These are phyloP conservation scores for Andinoacara biseriatus DNA, from an alignment of 2,113 vertebrate species.

Conservation along the genomic window DNA sequence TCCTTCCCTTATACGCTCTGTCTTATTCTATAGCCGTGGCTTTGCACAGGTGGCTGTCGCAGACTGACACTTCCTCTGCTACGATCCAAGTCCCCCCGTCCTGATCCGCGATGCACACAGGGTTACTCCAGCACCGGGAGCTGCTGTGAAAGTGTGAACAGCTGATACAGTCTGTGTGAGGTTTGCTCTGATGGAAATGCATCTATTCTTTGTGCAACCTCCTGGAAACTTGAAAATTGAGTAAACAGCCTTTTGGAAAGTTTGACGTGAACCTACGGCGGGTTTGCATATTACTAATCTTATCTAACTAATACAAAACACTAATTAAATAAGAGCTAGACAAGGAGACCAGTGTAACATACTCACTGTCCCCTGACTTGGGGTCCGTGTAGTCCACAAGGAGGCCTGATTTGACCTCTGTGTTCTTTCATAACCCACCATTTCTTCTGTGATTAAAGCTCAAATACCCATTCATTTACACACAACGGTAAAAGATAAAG, in stretches of 20 bases:
- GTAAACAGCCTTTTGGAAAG: slow-evolving; percentile 41
- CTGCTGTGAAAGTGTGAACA: slow-evolving; percentile 44
- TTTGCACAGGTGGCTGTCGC: slow-evolving; percentile 39
- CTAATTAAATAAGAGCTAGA: slow-evolving; percentile 29
- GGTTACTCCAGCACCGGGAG: slow-evolving; percentile 30
- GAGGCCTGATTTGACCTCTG: slow-evolving; percentile 13
- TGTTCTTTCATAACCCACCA: slow-evolving; percentile 9
- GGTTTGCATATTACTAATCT: slow-evolving; percentile 34
- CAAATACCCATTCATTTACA: slow-evolving; percentile 33
- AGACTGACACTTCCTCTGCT: slow-evolving; percentile 37
- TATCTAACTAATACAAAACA: slow-evolving; percentile 39
- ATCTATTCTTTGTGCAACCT: slow-evolving; percentile 20
- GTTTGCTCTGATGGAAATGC: slow-evolving; percentile 20
- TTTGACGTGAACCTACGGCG: background rate
- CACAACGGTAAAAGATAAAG: slow-evolving; percentile 4
- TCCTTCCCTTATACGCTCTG: slow-evolving; percentile 1
- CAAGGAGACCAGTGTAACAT: slow-evolving; percentile 26
- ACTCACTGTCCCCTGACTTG: slow-evolving; percentile 24
- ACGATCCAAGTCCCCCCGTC: slow-evolving; percentile 16
- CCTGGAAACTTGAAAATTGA: slow-evolving; percentile 30
- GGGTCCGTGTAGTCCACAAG: background rate
- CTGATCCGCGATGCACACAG: slow-evolving; percentile 24
- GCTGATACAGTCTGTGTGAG: slow-evolving; percentile 39
- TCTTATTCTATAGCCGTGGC: slow-evolving; percentile 45
- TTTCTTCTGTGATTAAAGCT: slow-evolving; percentile 20